Percentiles rank a stretch among this genome's conserved stretches.
Evolutionary conservation across 2,797 vertebrate species (phyloP).

Genomic region (Oceanodroma leucorhoa): DNA sequence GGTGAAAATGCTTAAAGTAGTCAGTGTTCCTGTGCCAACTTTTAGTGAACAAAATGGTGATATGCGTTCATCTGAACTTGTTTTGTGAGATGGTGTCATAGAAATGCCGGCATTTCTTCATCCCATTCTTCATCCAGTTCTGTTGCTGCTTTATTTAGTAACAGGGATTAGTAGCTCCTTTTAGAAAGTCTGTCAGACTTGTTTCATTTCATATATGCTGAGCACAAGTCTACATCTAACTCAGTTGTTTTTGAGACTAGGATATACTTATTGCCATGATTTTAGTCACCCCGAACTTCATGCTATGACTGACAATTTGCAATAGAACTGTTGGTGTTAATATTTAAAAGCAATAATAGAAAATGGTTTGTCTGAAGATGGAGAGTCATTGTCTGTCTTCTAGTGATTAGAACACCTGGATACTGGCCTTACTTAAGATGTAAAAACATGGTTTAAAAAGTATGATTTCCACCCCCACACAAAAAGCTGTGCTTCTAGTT

Average conservation of each 20-base stretch:
- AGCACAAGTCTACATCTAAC: neutral
- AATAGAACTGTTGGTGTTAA: neutral
- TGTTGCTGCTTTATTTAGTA: slow-evolving; percentile 57
- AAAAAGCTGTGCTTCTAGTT: neutral
- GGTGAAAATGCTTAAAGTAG: neutral
- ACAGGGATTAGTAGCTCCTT: slow-evolving; percentile 49
- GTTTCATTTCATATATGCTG: neutral
- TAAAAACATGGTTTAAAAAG: neutral
- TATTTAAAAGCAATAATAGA: neutral
- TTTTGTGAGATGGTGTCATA: slow-evolving; percentile 20
- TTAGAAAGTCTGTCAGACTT: slow-evolving; percentile 31
- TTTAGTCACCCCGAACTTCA: neutral
- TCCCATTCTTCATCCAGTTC: neutral
- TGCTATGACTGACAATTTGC: neutral
- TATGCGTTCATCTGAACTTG: neutral
- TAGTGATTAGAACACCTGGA: neutral
- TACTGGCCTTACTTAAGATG: neutral
- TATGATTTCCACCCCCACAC: neutral
- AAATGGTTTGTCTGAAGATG: neutral
- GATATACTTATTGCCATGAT: neutral
- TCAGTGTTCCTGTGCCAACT: neutral
- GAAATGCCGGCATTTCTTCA: slow-evolving; percentile 19
- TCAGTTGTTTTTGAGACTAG: neutral
- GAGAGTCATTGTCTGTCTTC: neutral
- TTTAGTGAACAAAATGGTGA: neutral